Base-by-base conservation (phyloP, 2,888 invertebrate genomes). In the Caenorhabditis angaria region DNA sequence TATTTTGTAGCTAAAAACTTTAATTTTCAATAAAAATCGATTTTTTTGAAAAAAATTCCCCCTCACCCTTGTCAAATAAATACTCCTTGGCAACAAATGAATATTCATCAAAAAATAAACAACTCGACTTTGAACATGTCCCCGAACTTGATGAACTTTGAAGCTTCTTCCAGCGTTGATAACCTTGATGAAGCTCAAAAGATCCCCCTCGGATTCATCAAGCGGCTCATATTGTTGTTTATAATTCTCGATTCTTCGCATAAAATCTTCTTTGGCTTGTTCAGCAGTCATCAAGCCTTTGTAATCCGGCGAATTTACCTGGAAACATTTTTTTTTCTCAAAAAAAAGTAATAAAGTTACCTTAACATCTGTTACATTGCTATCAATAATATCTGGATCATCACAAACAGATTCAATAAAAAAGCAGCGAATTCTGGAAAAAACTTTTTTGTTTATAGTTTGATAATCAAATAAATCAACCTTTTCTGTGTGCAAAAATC, bases 71-170 rank as follows among this genome's bases (percentile, higher is more conserved):
- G 96, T 95, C 65, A 99, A 90, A 89, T 97, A 99, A 86, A 99
- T 97, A 24, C 96, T 95, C 83, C 97, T 91, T 0, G 97, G 97
- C 67, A 94, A 93, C 64, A 97, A 95, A 88, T 97, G 97, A 88
- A 97, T 97, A 88, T 99, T 99, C 97, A 99, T 99, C 25, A 99
- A 90, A 89, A 97, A 99, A 89, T 99, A 99, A 1, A 97, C 97
- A 84, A 97, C 96, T 73, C 97, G 91, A 65, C 95, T 92, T 89
- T 97, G 96, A 83, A 99, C 94, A 88, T 97, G 97, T 0, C 97
- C 90, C 76, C 79, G 86, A 32, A 90, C 84, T 81, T 88, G 87
- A 79, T 90, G 89, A 57, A 90, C 89, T 18, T 89, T 86, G 80
- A 89, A 90, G 59, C 88, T 84, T 71, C 89, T 88, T 29, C 90